Evolutionary conservation across 2,888 invertebrate species (phyloP), one percentile per base, ranked within the genome.

Genomic region (Bugulina stolonifera): DNA sequence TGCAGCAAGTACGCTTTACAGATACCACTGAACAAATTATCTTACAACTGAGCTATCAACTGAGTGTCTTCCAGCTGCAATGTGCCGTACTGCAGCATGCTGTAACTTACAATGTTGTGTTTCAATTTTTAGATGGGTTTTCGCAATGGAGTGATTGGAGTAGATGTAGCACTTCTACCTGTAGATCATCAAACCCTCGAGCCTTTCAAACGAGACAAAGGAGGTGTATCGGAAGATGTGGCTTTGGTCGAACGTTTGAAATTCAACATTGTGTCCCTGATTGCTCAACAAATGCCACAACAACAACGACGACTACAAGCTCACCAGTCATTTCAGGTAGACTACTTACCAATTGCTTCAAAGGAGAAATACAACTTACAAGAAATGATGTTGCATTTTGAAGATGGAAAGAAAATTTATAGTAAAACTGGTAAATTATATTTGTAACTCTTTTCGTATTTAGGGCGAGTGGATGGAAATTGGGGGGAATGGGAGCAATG

Each of bases 61-160:
- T n/a, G n/a, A n/a, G n/a, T n/a, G n/a, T n/a, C n/a, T n/a, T n/a
- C n/a, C n/a, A n/a, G n/a, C n/a, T n/a, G n/a, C n/a, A n/a, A n/a
- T n/a, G n/a, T n/a, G n/a, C n/a, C n/a, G n/a, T n/a, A n/a, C n/a
- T n/a, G n/a, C n/a, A n/a, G n/a, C n/a, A n/a, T n/a, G n/a, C n/a
- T n/a, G n/a, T n/a, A n/a, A n/a, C n/a, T n/a, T n/a, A n/a, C n/a
- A n/a, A n/a, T n/a, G n/a, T n/a, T n/a, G n/a, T n/a, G n/a, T n/a
- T n/a, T n/a, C n/a, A 52, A 52, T 23, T 25, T 57, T 3, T 64
- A 64, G 64, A 64, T 64, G 64, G 64, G 18, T 64, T 64, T 32
- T 32, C 64, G 14, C 64, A 27, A 25, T 64, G 64, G 64, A 64
- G 64, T 32, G 29, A 25, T 2, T 64, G 64, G 64, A 64, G 64